Evolutionary conservation across 1,140 invertebrate species (phyloP).

Genomic region (Zaprionus gabonicus): DNA sequence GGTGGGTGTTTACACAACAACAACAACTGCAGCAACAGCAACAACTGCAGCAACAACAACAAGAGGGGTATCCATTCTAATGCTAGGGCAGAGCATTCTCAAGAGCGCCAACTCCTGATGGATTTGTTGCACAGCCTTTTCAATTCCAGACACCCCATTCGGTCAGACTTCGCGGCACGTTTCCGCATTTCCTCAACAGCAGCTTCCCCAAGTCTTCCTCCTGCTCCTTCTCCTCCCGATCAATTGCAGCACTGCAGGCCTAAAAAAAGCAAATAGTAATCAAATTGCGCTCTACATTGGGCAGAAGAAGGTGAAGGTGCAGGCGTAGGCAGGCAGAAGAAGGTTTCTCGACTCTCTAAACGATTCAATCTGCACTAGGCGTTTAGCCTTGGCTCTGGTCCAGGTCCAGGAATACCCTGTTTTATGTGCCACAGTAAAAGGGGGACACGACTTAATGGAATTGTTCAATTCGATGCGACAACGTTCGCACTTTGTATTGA

Average conservation of each 20-base stretch:
- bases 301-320: conserved; percentile 39
- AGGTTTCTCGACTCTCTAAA: conserved; percentile 48
- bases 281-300: conserved; percentile 73
- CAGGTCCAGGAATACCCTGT: background rate
- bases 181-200: conserved; percentile 64
- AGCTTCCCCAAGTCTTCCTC: conserved; percentile 15
- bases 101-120: conserved; percentile 65
- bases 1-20: conserved; percentile 80
- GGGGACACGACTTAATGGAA: background rate
- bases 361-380: conserved; percentile 63
- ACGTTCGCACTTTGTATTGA: too few relatives aligned
- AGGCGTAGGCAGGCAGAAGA: background rate
- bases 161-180: conserved; percentile 58
- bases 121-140: conserved; percentile 65
- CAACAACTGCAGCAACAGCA: conserved; percentile 47
- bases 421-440: background rate
- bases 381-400: conserved; percentile 5
- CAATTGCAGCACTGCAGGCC: conserved; percentile 74
- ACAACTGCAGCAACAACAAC: conserved; percentile 40
- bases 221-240: conserved; percentile 38
- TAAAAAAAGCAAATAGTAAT: conserved; percentile 65
- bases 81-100: conserved; percentile 25
- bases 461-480: background rate
- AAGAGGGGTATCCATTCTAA: conserved; percentile 56
- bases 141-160: conserved; percentile 52